Evolutionary conservation across 2,113 vertebrate species (phyloP).

Genomic region (Xiphias gladius): DNA sequence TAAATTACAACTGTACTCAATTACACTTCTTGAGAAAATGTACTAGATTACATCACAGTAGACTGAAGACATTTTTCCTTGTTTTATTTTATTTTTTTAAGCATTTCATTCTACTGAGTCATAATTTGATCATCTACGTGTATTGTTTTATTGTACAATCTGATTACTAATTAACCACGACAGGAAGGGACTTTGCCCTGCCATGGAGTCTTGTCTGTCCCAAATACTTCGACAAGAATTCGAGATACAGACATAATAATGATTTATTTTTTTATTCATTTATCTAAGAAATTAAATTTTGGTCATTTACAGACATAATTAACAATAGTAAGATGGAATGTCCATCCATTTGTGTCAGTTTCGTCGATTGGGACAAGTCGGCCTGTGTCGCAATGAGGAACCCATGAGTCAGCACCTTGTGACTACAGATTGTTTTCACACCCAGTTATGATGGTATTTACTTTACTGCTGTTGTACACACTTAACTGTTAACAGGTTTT

Average conservation of each 20-base stretch:
- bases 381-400: constrained; percentile 29
- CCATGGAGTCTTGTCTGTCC: not conserved
- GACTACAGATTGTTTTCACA: constrained; percentile 48
- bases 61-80: not conserved
- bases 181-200: constrained; percentile 60
- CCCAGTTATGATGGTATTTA: constrained; percentile 5
- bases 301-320: not conserved
- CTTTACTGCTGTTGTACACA: constrained; percentile 7
- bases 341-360: not conserved
- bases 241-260: not conserved
- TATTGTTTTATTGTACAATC: constrained; percentile 8
- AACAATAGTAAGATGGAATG: not conserved
- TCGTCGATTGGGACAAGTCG: not conserved
- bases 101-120: constrained; percentile 14
- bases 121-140: constrained; percentile 19
- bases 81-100: not conserved
- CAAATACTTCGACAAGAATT: not conserved
- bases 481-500: too few species aligned
- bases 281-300: not conserved
- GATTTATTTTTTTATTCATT: not conserved
- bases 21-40: not conserved
- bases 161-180: constrained; percentile 66
- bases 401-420: constrained; percentile 52
- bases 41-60: not conserved
- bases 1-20: not conserved